These are phyloP conservation scores for Melanchra persicariae DNA, from an alignment of 2,888 invertebrate species.

Conservation along the genomic window DNA sequence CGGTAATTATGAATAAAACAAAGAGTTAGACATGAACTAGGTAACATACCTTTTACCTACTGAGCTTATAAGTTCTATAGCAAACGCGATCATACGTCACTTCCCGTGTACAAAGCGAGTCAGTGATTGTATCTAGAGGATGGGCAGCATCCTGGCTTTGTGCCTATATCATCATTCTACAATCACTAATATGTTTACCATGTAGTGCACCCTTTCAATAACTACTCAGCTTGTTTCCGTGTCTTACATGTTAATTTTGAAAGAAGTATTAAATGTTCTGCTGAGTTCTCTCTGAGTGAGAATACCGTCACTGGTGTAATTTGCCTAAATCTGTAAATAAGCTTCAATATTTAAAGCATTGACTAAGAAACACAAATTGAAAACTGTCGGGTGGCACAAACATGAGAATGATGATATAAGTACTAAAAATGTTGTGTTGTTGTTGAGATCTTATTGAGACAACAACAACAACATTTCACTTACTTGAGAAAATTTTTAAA, in stretches of 20 bases:
- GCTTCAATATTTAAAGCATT: neutral
- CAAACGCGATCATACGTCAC: constrained; percentile 37
- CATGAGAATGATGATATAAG: neutral
- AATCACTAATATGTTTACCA: constrained; percentile 26
- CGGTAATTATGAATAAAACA: neutral
- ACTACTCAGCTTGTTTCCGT: neutral
- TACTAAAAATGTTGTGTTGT: neutral
- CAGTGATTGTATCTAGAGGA: constrained; percentile 53
- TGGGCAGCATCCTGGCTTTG: constrained; percentile 62
- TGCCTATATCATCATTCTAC: constrained; percentile 34
- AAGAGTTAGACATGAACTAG: neutral
- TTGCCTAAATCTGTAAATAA: too few relatives aligned
- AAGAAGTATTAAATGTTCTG: neutral
- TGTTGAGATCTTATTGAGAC: too few relatives aligned
- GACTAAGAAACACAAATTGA: neutral
- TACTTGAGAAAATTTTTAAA: too few relatives aligned
- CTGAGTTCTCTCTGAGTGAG: neutral
- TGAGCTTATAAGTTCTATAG: constrained; percentile 6
- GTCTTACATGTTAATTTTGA: neutral
- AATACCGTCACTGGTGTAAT: neutral
- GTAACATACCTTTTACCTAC: neutral
- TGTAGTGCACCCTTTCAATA: constrained; percentile 20
- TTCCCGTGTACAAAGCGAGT: constrained; percentile 32
- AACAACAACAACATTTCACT: too few relatives aligned
- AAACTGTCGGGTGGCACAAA: neutral